A percentile compares a stretch with the other conserved stretches of the same genome.
Conservation (phyloP, 2,113 vertebrate species). For the Hypocryptadius cinnamomeus region DNA sequence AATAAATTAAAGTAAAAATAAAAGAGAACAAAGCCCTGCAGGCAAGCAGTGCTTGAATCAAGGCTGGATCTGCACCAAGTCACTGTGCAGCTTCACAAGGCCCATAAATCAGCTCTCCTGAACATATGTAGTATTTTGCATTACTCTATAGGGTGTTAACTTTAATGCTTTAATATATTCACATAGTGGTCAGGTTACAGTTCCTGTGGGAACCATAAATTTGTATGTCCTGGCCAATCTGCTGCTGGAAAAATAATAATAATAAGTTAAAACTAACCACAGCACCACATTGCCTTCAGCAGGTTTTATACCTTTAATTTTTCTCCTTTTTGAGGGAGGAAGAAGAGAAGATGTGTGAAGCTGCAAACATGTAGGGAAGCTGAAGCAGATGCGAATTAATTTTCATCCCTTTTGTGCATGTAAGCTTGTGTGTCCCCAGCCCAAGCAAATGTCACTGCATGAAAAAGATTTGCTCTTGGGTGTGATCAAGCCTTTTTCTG, state of each 20-base stretch:
- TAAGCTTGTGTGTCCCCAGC: background rate
- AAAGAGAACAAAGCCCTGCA: background rate
- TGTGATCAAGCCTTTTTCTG: background rate
- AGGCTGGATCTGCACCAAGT: background rate
- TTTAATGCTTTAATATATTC: background rate
- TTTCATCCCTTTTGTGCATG: background rate
- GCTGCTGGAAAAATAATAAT: background rate
- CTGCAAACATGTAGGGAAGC: fast-evolving
- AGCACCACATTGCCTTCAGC: background rate
- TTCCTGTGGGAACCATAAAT: background rate
- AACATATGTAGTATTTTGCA: background rate
- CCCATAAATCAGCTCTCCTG: background rate
- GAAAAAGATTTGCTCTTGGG: background rate
- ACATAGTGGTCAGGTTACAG: background rate
- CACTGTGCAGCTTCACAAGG: background rate
- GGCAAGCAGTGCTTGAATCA: background rate
- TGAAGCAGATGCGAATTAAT: background rate
- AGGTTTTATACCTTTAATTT: background rate
- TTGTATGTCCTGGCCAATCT: background rate
- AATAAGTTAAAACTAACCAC: background rate
- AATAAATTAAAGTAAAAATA: background rate
- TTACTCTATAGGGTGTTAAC: background rate
- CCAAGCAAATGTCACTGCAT: background rate
- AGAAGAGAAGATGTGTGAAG: background rate
- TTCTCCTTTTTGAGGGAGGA: background rate